A percentile compares a stretch with the other conserved stretches of the same genome.
Conservation (phyloP, 2,888 invertebrate species). For the Macaria notata region DNA sequence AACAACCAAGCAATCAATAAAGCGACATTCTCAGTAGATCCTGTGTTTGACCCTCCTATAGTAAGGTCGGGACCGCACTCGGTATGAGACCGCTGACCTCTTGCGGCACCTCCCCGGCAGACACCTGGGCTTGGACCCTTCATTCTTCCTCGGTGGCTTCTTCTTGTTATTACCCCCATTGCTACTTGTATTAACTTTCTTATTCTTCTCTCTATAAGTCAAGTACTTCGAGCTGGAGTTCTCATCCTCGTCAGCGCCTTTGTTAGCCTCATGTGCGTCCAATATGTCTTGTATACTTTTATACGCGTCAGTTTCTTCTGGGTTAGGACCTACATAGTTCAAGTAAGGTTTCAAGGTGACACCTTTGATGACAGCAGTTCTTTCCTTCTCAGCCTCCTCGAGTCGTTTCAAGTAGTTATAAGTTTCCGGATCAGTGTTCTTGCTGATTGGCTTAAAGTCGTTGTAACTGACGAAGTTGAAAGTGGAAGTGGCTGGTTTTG, state of each 20-base stretch:
- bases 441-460: constrained; percentile 61
- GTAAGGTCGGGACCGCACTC: constrained; percentile 54
- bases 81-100: constrained; percentile 40
- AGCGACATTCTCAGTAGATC: constrained; percentile 13
- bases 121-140: constrained; percentile 48
- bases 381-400: constrained; percentile 50
- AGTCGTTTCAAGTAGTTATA: constrained; percentile 65
- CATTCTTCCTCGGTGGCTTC: constrained; percentile 40
- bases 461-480: constrained; percentile 58
- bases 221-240: constrained; percentile 42
- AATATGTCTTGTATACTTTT: constrained; percentile 67
- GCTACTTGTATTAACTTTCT: constrained; percentile 32
- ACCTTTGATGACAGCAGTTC: constrained; percentile 42
- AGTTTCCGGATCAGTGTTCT: constrained; percentile 61
- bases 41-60: constrained; percentile 48
- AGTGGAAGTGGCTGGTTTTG: constrained; percentile 42
- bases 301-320: constrained; percentile 55
- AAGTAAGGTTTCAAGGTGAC: constrained; percentile 49
- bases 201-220: constrained; percentile 37
- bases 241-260: constrained; percentile 39
- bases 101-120: constrained; percentile 57
- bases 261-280: constrained; percentile 65
- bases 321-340: constrained; percentile 34
- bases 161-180: constrained; percentile 29
- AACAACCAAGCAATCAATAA: not conserved